Conservation (phyloP, 2,113 vertebrate genomes). For the Indri indri region DNA sequence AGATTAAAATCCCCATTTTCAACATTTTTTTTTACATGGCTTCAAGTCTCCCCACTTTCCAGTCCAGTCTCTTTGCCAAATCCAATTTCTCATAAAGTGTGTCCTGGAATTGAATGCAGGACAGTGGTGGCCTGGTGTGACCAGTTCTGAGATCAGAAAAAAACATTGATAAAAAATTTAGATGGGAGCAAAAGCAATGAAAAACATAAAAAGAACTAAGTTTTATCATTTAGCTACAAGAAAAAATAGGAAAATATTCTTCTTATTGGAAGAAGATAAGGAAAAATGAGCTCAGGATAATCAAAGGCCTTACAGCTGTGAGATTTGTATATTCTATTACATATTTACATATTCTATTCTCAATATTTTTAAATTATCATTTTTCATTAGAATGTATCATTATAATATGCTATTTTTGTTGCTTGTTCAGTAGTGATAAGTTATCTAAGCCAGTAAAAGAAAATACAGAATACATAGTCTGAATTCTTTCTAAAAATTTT, state of each 20-base stretch:
- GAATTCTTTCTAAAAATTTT: constrained; percentile 34
- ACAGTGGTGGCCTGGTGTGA: not conserved
- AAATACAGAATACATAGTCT: not conserved
- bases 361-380: not conserved
- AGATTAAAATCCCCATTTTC: not conserved
- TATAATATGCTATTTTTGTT: not conserved
- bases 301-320: not conserved
- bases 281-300: not conserved
- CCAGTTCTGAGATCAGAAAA: not conserved
- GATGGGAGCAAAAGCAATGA: not conserved
- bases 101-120: not conserved
- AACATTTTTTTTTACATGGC: not conserved
- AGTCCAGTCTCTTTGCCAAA: not conserved
- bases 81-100: not conserved
- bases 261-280: not conserved
- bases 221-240: not conserved
- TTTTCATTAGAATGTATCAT: not conserved
- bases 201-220: not conserved
- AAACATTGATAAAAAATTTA: not conserved
- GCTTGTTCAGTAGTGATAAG: not conserved
- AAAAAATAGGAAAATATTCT: not conserved
- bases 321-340: not conserved
- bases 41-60: not conserved
- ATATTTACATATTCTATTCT: no score
- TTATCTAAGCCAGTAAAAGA: not conserved